Evolutionary conservation across 30 jellyfish, hydroid and myxozoan genomes (phyloP), one percentile per base, ranked within the genome.

Genomic region (Pelagia noctiluca): DNA sequence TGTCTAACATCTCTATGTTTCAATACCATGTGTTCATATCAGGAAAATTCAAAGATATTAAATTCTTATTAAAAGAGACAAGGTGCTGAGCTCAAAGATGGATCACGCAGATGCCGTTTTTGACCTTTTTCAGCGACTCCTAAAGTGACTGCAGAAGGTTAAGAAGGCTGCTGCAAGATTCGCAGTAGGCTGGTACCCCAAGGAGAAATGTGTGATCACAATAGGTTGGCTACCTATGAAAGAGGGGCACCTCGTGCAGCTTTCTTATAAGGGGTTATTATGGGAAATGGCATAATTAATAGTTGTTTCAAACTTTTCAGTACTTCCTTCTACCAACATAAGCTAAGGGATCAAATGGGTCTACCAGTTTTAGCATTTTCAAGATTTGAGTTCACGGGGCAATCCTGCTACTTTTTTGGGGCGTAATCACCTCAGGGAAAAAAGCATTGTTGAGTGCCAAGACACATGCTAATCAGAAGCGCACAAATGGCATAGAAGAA

Each of bases 1-100:
- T n/a, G n/a, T n/a, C n/a, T 84, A 30, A 42, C 76, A 71, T 47
- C 88, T 49, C 73, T 71, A 30, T 84, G 95, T 76, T 63, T 61
- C 80, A 35, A 22, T 53, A 34, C 82, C 80, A 30, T 50, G 35
- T 70, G 63, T 18, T 87, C 66, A 62, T 83, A 0, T 52, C 57
- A 70, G 65, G 88, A 16, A 83, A 71, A 36, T 57, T 83, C 29
- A 83, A 83, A 53, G 23, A 71, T n/a, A n/a, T n/a, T n/a, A n/a
- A n/a, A n/a, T n/a, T n/a, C n/a, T n/a, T 42, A 31, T 70, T 38
- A 52, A 54, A 50, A 72, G 88, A 42, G 61, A 1, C 82, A 71
- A 57, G 76, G 8, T 42, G 57, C 57, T 42, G 57, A 42, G 57
- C 57, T 75, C 87, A 23, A 75, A 75, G 48, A 21, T 75, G 29